Conservation (phyloP, 2,113 vertebrate genomes). For the Actinemys pallida region DNA sequence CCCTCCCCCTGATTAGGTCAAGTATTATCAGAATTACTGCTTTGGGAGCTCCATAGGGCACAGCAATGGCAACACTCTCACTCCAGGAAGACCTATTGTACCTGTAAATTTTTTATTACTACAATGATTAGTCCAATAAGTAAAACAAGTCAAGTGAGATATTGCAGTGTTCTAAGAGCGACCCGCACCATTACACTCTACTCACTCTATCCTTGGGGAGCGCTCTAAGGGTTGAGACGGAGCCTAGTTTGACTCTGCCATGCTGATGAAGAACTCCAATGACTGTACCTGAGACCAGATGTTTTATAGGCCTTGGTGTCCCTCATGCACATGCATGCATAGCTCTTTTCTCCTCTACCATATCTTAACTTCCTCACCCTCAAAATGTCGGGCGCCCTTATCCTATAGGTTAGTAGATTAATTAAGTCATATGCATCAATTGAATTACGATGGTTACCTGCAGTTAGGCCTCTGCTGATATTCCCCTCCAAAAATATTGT, state of each 20-base stretch:
- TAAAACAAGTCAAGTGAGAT: neutral
- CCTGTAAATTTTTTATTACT: neutral
- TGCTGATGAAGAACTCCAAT: neutral
- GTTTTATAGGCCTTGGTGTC: neutral
- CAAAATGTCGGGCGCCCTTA: neutral
- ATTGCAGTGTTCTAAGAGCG: neutral
- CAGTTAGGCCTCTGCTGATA: neutral
- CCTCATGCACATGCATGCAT: neutral
- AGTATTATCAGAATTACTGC: neutral
- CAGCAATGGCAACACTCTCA: neutral
- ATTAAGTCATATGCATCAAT: neutral
- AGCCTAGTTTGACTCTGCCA: neutral
- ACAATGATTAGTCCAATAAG: neutral
- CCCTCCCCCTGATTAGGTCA: neutral
- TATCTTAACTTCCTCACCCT: neutral
- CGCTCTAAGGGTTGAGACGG: neutral
- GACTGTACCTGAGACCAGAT: neutral
- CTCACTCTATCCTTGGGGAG: neutral
- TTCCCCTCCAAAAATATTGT: neutral
- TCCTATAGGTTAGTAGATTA: neutral
- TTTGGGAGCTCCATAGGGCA: neutral
- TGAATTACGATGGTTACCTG: neutral
- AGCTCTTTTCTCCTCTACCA: neutral
- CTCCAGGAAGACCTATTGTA: neutral
- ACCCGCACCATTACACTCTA: neutral